Percentiles rank a stretch among this genome's conserved stretches.
phyloP scores from a whole-genome alignment of 2,113 vertebrate species.

The Nothobranchius furzeri region DNA sequence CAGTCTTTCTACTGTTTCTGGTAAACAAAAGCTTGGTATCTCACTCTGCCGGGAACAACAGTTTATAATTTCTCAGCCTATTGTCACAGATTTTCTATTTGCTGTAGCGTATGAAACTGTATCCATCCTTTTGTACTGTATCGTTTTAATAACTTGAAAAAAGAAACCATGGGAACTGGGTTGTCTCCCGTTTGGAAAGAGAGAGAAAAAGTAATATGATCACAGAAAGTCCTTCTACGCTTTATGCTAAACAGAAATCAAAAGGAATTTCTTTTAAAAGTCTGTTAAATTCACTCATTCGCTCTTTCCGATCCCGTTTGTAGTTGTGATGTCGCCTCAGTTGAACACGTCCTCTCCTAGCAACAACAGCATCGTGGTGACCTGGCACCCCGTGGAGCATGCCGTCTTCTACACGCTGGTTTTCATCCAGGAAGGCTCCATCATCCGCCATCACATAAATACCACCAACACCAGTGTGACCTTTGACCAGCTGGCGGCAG shows the following conservation, averaged over 20 bases:
- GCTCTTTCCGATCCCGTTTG: constrained; percentile 4
- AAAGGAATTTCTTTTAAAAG: neutral
- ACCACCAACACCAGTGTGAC: constrained; percentile 79
- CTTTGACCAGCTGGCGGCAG: constrained; percentile 82
- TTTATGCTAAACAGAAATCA: constrained; percentile 24
- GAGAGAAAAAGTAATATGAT: constrained; percentile 60
- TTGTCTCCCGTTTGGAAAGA: constrained; percentile 49
- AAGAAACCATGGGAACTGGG: constrained; percentile 80
- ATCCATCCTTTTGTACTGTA: constrained; percentile 44
- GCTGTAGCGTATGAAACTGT: constrained; percentile 57
- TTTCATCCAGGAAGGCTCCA: constrained; percentile 82
- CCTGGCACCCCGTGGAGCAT: constrained; percentile 81
- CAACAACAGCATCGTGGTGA: constrained; percentile 79
- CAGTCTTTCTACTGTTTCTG: constrained; percentile 34
- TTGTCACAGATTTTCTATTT: constrained; percentile 51
- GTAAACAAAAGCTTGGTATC: constrained; percentile 59
- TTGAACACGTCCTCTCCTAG: constrained; percentile 78
- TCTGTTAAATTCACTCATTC: neutral
- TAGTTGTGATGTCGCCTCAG: constrained; percentile 83
- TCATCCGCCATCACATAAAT: constrained; percentile 79
- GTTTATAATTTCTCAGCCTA: constrained; percentile 55
- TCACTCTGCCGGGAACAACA: constrained; percentile 41
- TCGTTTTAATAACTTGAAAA: constrained; percentile 66
- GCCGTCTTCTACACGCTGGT: constrained; percentile 84
- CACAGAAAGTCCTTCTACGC: constrained; percentile 31